Percentiles rank a stretch among this genome's conserved stretches.
Conservation (phyloP, 2,113 vertebrate genomes). For the Apeltes quadracus region DNA sequence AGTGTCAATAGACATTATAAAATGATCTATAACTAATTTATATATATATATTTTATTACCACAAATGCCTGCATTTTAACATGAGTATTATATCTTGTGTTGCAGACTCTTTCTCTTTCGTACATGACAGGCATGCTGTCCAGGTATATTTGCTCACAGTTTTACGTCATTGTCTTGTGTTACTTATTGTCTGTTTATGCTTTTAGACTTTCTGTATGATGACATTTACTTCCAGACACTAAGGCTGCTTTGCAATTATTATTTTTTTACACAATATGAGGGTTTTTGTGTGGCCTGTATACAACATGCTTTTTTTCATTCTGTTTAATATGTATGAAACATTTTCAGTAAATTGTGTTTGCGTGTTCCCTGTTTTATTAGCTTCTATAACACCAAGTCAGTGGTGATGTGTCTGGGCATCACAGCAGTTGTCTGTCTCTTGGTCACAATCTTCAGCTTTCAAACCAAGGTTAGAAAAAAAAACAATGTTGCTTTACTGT, state of each 20-base stretch:
- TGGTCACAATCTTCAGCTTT: constrained; percentile 91
- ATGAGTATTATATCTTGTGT: constrained; percentile 31
- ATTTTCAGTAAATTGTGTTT: background rate
- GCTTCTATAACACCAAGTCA: constrained; percentile 92
- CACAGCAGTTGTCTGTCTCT: constrained; percentile 89
- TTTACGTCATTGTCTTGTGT: background rate
- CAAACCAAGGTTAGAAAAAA: constrained; percentile 88
- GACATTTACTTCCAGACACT: constrained; percentile 38
- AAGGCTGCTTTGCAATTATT: background rate
- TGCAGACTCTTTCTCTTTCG: constrained; percentile 92
- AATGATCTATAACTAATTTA: background rate
- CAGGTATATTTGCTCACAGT: constrained; percentile 77
- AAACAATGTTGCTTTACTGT: background rate
- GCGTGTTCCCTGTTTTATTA: constrained; percentile 56
- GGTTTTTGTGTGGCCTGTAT: background rate
- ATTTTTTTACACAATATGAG: background rate
- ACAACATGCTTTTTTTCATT: background rate
- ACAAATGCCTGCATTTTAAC: background rate
- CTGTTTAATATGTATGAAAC: background rate
- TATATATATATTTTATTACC: background rate
- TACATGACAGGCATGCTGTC: constrained; percentile 95
- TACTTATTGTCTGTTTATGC: constrained; percentile 1
- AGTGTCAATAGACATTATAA: background rate
- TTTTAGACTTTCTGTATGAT: constrained; percentile 21
- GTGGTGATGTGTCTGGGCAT: constrained; percentile 92